Conservation (phyloP, 37 sponge, comb jelly and placozoan genomes). For the Beroe forskalii region DNA sequence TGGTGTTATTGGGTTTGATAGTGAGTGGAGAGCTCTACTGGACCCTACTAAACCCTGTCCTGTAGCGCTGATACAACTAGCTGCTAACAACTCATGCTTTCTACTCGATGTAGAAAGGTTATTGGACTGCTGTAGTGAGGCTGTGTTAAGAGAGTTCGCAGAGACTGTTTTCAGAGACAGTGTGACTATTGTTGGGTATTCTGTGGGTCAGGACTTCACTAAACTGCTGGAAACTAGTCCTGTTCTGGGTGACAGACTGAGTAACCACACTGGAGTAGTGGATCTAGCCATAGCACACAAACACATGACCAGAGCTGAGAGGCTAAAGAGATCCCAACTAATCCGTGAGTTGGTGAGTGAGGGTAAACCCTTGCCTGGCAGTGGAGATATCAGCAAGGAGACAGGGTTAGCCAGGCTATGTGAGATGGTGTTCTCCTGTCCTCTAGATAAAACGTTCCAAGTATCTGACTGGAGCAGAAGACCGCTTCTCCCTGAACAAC, state of each 20-base stretch:
- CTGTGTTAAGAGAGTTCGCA: neutral
- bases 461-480: conserved; percentile 20
- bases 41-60: conserved; percentile 6
- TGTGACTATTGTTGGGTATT: neutral
- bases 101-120: neutral
- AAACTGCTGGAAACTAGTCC: conserved; percentile 4
- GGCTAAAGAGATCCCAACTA: neutral
- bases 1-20: conserved; percentile 32
- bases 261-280: neutral
- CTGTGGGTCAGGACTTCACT: neutral
- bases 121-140: neutral
- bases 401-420: conserved; percentile 31
- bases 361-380: neutral
- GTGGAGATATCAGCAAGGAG: neutral
- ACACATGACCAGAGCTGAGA: neutral
- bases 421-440: neutral
- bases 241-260: neutral
- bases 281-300: conserved; percentile 46
- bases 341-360: conserved; percentile 48
- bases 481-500: neutral
- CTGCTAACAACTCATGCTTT: neutral
- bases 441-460: conserved; percentile 40
- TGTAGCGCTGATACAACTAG: conserved; percentile 19
- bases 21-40: conserved; percentile 10
- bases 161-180: neutral